Evolutionary conservation across 2,797 vertebrate species (phyloP).

Genomic region (Siniperca scherzeri): DNA sequence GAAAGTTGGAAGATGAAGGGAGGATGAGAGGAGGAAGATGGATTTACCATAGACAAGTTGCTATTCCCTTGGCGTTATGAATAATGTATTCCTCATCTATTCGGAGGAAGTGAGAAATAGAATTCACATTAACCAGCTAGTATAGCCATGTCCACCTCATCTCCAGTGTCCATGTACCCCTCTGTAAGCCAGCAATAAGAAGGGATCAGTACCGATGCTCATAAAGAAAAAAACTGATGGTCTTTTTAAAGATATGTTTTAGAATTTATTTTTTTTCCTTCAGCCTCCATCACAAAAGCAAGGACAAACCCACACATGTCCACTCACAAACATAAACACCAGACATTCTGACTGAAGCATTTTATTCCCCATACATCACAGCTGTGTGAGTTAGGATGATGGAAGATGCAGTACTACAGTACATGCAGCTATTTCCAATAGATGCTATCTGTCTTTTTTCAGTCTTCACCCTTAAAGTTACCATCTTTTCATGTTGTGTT

Average conservation of each 20-base stretch:
- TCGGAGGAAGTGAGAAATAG: slow-evolving; percentile 82
- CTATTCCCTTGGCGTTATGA: slow-evolving; percentile 83
- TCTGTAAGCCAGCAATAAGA: slow-evolving; percentile 40
- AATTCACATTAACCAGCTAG: slow-evolving; percentile 84
- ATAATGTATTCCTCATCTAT: slow-evolving; percentile 87
- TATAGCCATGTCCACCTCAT: slow-evolving; percentile 74
- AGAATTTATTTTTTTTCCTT: slow-evolving; percentile 49
- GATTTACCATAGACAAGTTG: slow-evolving; percentile 86
- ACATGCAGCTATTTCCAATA: slow-evolving; percentile 53
- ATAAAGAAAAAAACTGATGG: slow-evolving; percentile 59
- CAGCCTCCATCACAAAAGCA: slow-evolving; percentile 43
- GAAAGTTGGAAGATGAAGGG: slow-evolving; percentile 60
- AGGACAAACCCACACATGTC: slow-evolving; percentile 31
- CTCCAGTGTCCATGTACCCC: slow-evolving; percentile 55
- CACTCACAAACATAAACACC: slow-evolving; percentile 49
- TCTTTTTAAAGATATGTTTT: slow-evolving; percentile 77
- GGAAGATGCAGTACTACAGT: slow-evolving; percentile 31
- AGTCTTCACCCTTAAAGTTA: slow-evolving; percentile 31
- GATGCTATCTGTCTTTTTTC: slow-evolving; percentile 25
- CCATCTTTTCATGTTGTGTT: slow-evolving; percentile 45
- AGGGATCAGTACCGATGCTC: slow-evolving; percentile 59
- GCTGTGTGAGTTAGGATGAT: slow-evolving; percentile 36
- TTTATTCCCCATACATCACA: slow-evolving; percentile 50
- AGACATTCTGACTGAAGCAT: slow-evolving; percentile 45
- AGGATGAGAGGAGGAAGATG: slow-evolving; percentile 72